These are phyloP conservation scores for Drosophila truncata DNA, from an alignment of 1,140 invertebrate species.

Conservation along the genomic window DNA sequence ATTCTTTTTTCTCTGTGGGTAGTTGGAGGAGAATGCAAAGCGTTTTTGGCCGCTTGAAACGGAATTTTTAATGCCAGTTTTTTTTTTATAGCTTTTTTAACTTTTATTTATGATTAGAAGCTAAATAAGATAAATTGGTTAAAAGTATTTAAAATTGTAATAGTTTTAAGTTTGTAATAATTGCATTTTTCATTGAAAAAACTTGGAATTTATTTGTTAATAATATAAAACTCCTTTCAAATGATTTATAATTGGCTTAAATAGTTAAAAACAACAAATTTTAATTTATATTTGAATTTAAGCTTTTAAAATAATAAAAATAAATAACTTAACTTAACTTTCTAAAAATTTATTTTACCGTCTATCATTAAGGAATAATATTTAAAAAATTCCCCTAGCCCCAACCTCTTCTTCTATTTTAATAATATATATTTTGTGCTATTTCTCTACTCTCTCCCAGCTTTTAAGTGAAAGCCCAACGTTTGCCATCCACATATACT, in stretches of 20 bases:
- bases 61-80: slow-evolving; percentile 66
- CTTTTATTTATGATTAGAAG: not conserved
- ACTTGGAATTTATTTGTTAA: not conserved
- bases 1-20: slow-evolving; percentile 10
- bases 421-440: not conserved
- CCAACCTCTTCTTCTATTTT: not conserved
- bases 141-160: not conserved
- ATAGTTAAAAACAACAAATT: too few relatives aligned
- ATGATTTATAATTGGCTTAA: too few relatives aligned
- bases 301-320: too few relatives aligned
- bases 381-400: too few relatives aligned
- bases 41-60: slow-evolving; percentile 64
- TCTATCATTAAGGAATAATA: not conserved
- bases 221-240: too few relatives aligned
- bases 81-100: slow-evolving; percentile 5
- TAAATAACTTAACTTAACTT: too few relatives aligned
- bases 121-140: not conserved
- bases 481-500: not conserved
- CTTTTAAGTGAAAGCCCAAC: not conserved
- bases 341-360: not conserved
- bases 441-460: not conserved
- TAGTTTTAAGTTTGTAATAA: too few relatives aligned
- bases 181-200: too few relatives aligned
- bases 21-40: slow-evolving; percentile 37
- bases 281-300: too few relatives aligned